Evolutionary conservation across 2,113 vertebrate genomes (phyloP).

Genomic region (Thunnus maccoyii): DNA sequence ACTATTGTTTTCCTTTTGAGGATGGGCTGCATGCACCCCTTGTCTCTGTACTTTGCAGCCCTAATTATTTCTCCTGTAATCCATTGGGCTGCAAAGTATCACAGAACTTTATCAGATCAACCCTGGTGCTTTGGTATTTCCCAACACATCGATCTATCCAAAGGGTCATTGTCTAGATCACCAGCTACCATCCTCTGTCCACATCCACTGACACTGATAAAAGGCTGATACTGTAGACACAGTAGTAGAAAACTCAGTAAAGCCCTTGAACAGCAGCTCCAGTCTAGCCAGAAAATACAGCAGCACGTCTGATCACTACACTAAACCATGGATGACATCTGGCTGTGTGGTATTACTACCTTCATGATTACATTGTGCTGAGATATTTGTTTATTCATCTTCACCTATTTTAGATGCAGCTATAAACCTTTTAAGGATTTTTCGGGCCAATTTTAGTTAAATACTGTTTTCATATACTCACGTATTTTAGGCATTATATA

Average conservation of each 20-base stretch:
- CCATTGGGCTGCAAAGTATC: conserved; percentile 17
- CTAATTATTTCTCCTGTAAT: conserved; percentile 58
- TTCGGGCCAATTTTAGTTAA: background rate
- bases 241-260: background rate
- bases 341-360: background rate
- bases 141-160: conserved; percentile 45
- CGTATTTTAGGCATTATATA: background rate
- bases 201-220: conserved; percentile 2
- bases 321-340: background rate
- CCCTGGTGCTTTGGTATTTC: conserved; percentile 43
- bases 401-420: background rate
- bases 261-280: background rate
- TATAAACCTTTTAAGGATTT: background rate
- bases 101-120: conserved; percentile 63
- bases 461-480: background rate
- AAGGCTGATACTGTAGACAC: conserved; percentile 23
- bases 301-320: background rate
- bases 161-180: conserved; percentile 31
- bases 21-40: background rate
- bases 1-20: no score
- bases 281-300: background rate
- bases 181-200: conserved; percentile 24
- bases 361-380: background rate
- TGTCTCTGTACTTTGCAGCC: conserved; percentile 28
- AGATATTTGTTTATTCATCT: background rate